Evolutionary conservation across 1,140 invertebrate species (phyloP).

Genomic region (Drosophila chauvacae): DNA sequence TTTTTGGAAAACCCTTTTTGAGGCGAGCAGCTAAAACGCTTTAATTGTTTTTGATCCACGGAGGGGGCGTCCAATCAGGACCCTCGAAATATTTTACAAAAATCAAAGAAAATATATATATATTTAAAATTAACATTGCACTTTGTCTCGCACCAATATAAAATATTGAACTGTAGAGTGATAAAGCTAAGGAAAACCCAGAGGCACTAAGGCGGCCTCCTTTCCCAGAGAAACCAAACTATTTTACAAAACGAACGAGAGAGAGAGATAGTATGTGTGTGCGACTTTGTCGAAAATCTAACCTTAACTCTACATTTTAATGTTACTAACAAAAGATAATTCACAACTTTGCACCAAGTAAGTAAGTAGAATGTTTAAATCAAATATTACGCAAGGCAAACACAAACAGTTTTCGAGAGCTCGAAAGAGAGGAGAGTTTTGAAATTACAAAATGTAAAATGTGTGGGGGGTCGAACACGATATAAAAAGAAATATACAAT

Average conservation of each 20-base stretch:
- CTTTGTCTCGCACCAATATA: constrained; percentile 79
- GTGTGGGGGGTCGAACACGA: constrained; percentile 31
- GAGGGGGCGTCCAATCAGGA: constrained; percentile 21
- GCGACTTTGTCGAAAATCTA: constrained; percentile 46
- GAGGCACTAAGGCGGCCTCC: constrained; percentile 9
- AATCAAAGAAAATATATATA: constrained; percentile 26
- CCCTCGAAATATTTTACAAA: constrained; percentile 31
- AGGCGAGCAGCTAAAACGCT: constrained; percentile 31
- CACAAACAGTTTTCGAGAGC: constrained; percentile 31
- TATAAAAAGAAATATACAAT: constrained; percentile 44
- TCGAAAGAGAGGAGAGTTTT: constrained; percentile 18
- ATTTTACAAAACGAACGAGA: constrained; percentile 60
- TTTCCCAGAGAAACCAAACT: constrained; percentile 48
- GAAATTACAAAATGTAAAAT: constrained; percentile 48
- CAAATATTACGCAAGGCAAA: constrained; percentile 45
- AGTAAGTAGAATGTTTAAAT: constrained; percentile 72
- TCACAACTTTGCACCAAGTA: constrained; percentile 63
- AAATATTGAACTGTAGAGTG: constrained; percentile 78
- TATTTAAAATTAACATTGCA: constrained; percentile 53
- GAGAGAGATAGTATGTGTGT: constrained; percentile 65
- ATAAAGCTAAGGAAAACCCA: constrained; percentile 42
- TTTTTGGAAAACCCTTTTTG: constrained; percentile 32
- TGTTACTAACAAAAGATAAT: constrained; percentile 47
- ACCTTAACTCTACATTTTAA: constrained; percentile 61
- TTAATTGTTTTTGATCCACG: constrained; percentile 46